Evolutionary conservation across 1,140 invertebrate genomes (phyloP).

Genomic region (Trialeurodes vaporariorum): DNA sequence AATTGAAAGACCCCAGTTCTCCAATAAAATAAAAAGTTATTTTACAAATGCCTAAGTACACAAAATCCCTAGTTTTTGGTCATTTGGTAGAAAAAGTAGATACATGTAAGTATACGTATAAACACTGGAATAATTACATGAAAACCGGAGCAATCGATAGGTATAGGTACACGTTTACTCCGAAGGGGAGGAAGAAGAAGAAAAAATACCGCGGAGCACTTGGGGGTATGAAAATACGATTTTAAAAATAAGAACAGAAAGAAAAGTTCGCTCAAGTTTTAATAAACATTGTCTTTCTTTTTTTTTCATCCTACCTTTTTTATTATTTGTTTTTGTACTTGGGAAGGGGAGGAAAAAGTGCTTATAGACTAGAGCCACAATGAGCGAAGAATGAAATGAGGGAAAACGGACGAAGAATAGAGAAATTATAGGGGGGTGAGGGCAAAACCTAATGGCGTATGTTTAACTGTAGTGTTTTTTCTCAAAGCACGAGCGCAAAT

Average conservation of each 20-base stretch:
- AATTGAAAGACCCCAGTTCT: no score
- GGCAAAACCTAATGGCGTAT: background rate
- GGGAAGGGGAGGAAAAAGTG: background rate
- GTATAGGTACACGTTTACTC: no score
- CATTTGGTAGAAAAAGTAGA: no score
- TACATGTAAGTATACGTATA: no score
- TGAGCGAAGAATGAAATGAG: background rate
- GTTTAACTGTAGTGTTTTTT: slow-evolving; percentile 1
- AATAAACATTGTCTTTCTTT: slow-evolving; percentile 1
- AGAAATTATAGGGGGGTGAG: background rate
- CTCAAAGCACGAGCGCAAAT: background rate
- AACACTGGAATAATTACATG: no score
- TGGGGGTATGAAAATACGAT: no score
- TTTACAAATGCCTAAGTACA: no score
- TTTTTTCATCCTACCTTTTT: background rate
- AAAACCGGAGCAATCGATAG: no score
- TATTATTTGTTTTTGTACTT: background rate
- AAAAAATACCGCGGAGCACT: no score
- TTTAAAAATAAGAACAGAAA: background rate
- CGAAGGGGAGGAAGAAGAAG: no score
- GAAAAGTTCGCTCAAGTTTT: background rate
- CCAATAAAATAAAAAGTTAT: no score
- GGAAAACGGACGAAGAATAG: background rate
- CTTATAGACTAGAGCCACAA: background rate
- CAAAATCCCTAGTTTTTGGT: no score